Evolutionary conservation across 2,113 vertebrate species (phyloP), one percentile per base, ranked within the genome.

Genomic region (Herpailurus yagouaroundi): DNA sequence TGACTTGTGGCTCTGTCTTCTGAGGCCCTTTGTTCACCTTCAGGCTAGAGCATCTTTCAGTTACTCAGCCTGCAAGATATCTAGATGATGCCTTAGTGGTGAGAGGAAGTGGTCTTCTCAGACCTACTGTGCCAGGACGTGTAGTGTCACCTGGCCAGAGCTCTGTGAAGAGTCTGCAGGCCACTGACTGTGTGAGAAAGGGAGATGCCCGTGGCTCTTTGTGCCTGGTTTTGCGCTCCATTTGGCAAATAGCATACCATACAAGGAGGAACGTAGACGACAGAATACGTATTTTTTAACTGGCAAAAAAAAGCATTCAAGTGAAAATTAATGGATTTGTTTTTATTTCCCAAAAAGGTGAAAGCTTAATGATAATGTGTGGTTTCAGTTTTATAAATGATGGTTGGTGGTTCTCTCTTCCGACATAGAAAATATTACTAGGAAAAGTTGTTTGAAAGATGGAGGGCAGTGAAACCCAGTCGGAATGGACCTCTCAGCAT

Each of bases 361-460:
- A 87, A 81, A 21, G 2, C 12, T 84, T 93, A 88, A 76, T 93
- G 41, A 73, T 93, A 63, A 83, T 82, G n/a, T 84, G 63, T 83
- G 25, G 64, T 93, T 85, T 95, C 27, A 89, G 0, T 83, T 94
- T 92, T 92, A 69, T 69, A 94, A 97, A 74, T 95, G 38, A 86
- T 93, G 64, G 52, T 81, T 95, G 41, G 27, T 93, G 2, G 12
- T 64, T 94, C 11, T 97, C n/a, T 94, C 16, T 85, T 71, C 45
- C 11, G 36, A 57, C n/a, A 48, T 94, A 97, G 48, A 57, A 64
- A 93, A 11, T 71, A 87, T 66, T 94, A 50, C 33, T 77, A 84
- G 92, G 73, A 93, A 94, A 93, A 87, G 88, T 60, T 79, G 13
- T 45, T 82, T 92, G 91, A 68, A 68, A 91, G 21, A 89, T 14